Evolutionary conservation across 1,140 invertebrate genomes (phyloP), one percentile per base, ranked within the genome.

Genomic region (Antheraea mylitta): DNA sequence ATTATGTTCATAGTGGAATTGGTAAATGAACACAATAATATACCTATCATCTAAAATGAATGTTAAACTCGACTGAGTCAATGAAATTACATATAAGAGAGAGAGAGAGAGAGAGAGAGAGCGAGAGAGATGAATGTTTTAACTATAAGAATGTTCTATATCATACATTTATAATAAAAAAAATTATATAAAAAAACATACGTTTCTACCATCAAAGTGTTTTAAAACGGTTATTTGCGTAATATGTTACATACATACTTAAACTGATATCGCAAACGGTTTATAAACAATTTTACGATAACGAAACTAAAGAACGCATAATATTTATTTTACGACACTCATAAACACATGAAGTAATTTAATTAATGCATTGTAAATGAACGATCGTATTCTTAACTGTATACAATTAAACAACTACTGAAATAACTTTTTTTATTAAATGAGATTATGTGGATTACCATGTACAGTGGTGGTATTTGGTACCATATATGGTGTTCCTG

Each of bases 351-450:
- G 45, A 16, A 53, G 16, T 53, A 53, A 53, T 53, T 53, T 16
- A 16, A 16, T 13, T 53, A n/a, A 53, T 11, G 11, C 7, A 42
- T 42, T 42, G 38, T 42, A 42, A 2, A 42, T 9, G 3, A 42
- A 42, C 38, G 38, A 42, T 2, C 38, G 38, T 42, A 30, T 30
- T 30, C 22, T 30, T 30, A 42, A 42, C 11, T 42, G 7, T 42
- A 7, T 42, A 11, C 7, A 8, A 11, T 42, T 42, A 42, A 42
- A 42, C 7, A 42, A 11, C 38, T 0, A 53, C 16, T 53, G 45
- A 30, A 13, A 61, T 7, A 61, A 61, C 60, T 30, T 22, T 30
- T 61, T 65, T 18, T 45, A 65, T 65, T 38, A 65, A 45, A 65
- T 48, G 36, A 18, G 64, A 65, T 59, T 22, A 53, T n/a, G 36